These are phyloP conservation scores for Platysteira castanea DNA, from an alignment of 2,113 vertebrate species.

Conservation along the genomic window DNA sequence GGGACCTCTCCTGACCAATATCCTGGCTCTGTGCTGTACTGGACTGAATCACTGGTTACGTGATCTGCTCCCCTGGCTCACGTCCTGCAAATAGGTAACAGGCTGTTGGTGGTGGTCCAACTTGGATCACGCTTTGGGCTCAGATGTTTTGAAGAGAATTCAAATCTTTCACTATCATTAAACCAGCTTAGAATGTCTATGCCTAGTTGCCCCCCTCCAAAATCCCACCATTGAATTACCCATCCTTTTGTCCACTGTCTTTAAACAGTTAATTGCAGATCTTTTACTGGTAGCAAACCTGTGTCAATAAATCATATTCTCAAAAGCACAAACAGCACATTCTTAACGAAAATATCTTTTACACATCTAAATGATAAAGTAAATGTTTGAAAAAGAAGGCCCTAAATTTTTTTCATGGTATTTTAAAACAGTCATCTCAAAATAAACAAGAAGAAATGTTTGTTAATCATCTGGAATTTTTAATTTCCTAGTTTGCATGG, in stretches of 20 bases:
- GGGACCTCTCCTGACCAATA: not conserved
- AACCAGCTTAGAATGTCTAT: not conserved
- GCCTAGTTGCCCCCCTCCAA: rapidly evolving
- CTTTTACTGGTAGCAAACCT: not conserved
- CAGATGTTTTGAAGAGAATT: not conserved
- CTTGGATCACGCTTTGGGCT: not conserved
- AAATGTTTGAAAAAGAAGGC: not conserved
- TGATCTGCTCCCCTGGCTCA: not conserved
- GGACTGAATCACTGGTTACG: not conserved
- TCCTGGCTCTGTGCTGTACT: not conserved
- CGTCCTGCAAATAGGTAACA: not conserved
- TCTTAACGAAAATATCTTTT: not conserved
- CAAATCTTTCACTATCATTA: not conserved
- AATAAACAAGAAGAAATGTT: conserved; percentile 56
- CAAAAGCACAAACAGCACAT: not conserved
- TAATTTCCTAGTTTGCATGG: conserved; percentile 63
- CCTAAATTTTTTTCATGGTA: not conserved
- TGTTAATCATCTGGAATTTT: conserved; percentile 61
- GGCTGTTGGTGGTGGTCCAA: rapidly evolving
- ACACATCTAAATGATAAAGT: not conserved
- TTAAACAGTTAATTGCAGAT: not conserved
- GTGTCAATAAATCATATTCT: not conserved
- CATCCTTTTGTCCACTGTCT: not conserved
- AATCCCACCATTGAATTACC: not conserved
- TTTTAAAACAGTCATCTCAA: conserved; percentile 37